A percentile compares a stretch with the other conserved stretches of the same genome.
Conservation (phyloP, 2,113 vertebrate species). For the Alectura lathami region DNA sequence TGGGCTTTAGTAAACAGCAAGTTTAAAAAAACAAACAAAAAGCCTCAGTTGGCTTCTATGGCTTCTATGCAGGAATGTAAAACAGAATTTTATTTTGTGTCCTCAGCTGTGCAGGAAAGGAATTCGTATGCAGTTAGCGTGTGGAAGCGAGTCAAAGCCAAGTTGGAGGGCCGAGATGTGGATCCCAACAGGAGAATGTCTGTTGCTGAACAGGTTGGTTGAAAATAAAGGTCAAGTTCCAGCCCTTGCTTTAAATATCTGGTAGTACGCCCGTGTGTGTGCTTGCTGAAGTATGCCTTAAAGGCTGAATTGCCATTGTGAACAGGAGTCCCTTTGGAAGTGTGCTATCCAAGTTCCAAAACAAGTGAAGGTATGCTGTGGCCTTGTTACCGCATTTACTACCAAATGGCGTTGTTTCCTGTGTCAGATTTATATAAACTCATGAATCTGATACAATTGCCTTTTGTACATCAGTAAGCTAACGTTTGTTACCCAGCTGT, state of each 20-base stretch:
- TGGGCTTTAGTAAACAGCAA: neutral
- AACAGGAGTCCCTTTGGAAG: neutral
- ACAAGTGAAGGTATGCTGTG: neutral
- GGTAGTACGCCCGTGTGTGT: neutral
- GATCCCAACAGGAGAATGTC: slow-evolving; percentile 98
- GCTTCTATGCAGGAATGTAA: neutral
- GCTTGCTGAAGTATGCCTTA: neutral
- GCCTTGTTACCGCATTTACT: neutral
- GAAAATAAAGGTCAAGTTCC: neutral
- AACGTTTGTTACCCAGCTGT: neutral
- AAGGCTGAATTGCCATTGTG: neutral
- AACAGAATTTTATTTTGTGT: neutral
- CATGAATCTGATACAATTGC: neutral
- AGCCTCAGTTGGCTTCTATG: neutral
- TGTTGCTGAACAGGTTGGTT: slow-evolving; percentile 93
- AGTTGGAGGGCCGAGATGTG: slow-evolving; percentile 95
- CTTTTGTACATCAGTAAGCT: neutral
- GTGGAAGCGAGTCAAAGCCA: slow-evolving; percentile 99
- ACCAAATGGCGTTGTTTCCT: neutral
- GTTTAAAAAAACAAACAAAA: too few relatives aligned
- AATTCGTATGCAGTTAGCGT: slow-evolving; percentile 99
- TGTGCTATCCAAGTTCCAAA: neutral
- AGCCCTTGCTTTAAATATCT: neutral
- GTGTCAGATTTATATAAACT: neutral
- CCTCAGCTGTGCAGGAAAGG: slow-evolving; percentile 94